These are phyloP conservation scores for Leptonema lineaticorne DNA, from an alignment of 1,140 invertebrate species.

Conservation along the genomic window DNA sequence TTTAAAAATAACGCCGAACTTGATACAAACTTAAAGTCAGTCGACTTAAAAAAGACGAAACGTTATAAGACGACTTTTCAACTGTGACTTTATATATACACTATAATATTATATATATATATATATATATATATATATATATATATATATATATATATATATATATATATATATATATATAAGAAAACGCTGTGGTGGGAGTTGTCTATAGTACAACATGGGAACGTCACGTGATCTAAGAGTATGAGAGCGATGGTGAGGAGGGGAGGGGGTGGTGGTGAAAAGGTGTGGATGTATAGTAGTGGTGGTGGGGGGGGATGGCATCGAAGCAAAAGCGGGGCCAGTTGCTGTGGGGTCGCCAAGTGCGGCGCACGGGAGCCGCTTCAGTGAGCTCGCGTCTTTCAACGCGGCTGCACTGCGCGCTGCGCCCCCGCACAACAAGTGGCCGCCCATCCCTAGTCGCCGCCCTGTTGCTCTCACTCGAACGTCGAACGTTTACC, in stretches of 20 bases:
- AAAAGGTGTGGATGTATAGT: neutral
- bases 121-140: no score
- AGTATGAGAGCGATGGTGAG: neutral
- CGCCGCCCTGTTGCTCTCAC: neutral
- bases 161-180: no score
- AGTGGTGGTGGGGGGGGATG: neutral
- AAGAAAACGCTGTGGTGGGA: no score
- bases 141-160: no score
- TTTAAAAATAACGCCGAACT: no score
- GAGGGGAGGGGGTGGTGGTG: neutral
- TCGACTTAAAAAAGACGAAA: no score
- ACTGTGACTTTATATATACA: no score
- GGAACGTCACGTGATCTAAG: no score
- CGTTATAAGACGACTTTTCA: no score
- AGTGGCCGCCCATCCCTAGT: neutral
- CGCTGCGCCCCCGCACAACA: neutral
- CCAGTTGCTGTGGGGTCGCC: constrained; percentile 9
- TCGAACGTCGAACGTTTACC: neutral
- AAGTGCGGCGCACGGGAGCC: constrained; percentile 3
- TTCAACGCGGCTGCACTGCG: neutral
- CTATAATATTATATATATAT: no score
- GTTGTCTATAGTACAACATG: no score
- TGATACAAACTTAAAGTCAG: no score
- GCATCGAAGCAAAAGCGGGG: neutral
- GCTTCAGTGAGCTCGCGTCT: neutral